Base-by-base conservation (phyloP, 2,888 invertebrate genomes). In the Mesorhabditis belari region DNA sequence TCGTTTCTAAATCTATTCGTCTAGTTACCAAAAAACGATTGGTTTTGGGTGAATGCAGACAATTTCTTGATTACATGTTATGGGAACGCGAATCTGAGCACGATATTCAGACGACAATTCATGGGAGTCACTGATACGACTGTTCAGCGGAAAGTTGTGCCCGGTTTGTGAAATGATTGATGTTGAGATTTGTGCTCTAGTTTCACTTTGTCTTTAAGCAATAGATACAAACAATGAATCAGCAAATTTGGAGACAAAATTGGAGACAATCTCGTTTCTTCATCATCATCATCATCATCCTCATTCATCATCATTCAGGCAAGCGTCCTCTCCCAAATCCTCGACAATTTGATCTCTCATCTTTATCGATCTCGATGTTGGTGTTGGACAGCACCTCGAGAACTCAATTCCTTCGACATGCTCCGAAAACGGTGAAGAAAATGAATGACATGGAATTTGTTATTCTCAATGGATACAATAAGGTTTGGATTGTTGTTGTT, bases 401-500 rank as follows among this genome's bases (percentile, higher is more conserved):
- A 26, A 62, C 67, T 4, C 70, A 70, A 51, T 70, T 68, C 28
- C 21, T 23, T 5, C 51, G 67, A 21, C 65, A 66, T 27, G 65
- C 68, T 66, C 49, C 49, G 21, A 66, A 63, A 23, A 68, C 59
- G 2, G 12, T 21, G 3, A 54, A 61, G 6, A 17, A 66, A 19
- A 59, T 70, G 62, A n/a, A 61, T 4, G 53, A 52, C 1, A 29
- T 70, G 59, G 70, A 65, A 27, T 56, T 61, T 57, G 64, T 70
- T 17, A 50, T 60, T 0, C 61, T 70, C 21, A 63, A 67, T 23
- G 67, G 66, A 9, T 70, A 70, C 51, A 70, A 70, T 35, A 70
- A 70, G 60, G 64, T 69, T 5, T 23, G 28, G 19, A 5, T 58
- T 19, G 28, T 17, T 50, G n/a, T 9, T n/a, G n/a, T n/a, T n/a